Conservation (phyloP, 2,797 vertebrate genomes). For the Pangasius sanitwongsei region DNA sequence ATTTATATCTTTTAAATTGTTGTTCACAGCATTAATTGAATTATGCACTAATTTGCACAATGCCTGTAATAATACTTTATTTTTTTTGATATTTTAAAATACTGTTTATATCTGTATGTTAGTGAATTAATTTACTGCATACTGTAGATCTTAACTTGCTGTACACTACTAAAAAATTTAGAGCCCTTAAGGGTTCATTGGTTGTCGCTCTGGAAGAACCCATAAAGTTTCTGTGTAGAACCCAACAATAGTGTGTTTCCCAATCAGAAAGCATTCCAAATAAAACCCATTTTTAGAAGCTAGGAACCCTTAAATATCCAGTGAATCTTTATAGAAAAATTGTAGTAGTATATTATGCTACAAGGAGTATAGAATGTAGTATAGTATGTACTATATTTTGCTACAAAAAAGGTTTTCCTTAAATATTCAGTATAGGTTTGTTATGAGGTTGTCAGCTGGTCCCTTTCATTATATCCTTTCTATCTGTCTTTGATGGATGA, state of each 20-base stretch:
- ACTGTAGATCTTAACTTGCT: not conserved
- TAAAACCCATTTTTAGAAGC: not conserved
- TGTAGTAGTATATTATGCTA: not conserved
- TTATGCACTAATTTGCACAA: not conserved
- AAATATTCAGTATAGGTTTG: not conserved
- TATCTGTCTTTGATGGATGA: slow-evolving; percentile 44
- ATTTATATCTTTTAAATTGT: not conserved
- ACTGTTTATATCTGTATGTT: not conserved
- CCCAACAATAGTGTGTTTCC: not conserved
- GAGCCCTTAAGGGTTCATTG: not conserved
- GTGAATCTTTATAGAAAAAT: not conserved
- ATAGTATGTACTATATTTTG: not conserved
- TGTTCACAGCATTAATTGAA: not conserved
- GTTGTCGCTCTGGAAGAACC: not conserved
- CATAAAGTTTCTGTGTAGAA: not conserved
- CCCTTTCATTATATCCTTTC: not conserved
- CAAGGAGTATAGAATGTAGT: too few relatives aligned
- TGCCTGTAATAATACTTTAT: not conserved
- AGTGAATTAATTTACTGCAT: not conserved
- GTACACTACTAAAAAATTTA: not conserved
- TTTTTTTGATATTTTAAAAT: not conserved
- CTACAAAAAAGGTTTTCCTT: not conserved
- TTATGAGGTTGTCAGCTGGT: not conserved
- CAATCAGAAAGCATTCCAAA: not conserved
- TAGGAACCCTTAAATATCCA: not conserved